Conservation (phyloP, 2,888 invertebrate genomes). For the Melanchra persicariae region DNA sequence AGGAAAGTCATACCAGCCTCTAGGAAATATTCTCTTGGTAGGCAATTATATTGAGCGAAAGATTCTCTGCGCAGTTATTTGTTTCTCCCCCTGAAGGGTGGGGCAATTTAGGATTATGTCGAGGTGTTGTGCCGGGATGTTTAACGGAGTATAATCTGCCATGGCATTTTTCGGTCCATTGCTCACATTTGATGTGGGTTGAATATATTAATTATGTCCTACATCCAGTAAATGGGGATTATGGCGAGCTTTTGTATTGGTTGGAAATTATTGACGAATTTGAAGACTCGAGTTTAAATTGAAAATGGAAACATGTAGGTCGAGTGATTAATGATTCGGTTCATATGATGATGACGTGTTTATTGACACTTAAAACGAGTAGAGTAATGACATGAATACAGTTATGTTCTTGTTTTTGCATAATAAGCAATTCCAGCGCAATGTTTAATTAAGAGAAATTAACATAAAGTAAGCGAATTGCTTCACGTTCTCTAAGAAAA, state of each 20-base stretch:
- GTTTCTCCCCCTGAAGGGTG: conserved; percentile 39
- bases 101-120: conserved; percentile 48
- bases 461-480: conserved; percentile 20
- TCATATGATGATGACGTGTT: conserved; percentile 21
- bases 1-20: conserved; percentile 53
- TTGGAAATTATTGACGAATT: conserved; percentile 49
- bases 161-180: conserved; percentile 72
- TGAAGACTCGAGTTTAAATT: conserved; percentile 43
- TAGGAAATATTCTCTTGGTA: conserved; percentile 48
- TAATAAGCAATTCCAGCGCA: neutral
- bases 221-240: conserved; percentile 37
- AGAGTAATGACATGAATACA: conserved; percentile 24
- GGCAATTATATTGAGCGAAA: conserved; percentile 60
- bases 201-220: conserved; percentile 56
- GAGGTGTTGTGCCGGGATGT: conserved; percentile 65
- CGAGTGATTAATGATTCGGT: conserved; percentile 49
- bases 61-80: conserved; percentile 58
- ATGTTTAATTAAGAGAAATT: conserved; percentile 39
- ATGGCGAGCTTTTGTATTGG: conserved; percentile 32
- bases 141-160: conserved; percentile 70
- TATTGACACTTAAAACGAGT: conserved; percentile 37
- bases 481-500: conserved; percentile 18
- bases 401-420: neutral
- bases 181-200: conserved; percentile 57
- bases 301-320: conserved; percentile 32